These are phyloP conservation scores for Tachystola acroxantha DNA, from an alignment of 2,888 invertebrate species.

Conservation along the genomic window DNA sequence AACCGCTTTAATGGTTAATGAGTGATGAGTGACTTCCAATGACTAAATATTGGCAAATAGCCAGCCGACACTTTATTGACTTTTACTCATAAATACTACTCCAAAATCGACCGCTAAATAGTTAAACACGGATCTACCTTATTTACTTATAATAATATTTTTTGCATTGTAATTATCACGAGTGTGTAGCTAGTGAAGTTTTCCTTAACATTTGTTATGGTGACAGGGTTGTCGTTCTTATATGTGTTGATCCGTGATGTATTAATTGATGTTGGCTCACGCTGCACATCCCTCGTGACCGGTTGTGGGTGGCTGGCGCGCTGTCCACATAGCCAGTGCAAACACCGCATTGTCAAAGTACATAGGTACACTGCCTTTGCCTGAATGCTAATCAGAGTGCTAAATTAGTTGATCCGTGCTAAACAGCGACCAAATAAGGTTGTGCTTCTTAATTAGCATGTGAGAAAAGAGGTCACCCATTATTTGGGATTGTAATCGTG, in stretches of 20 bases:
- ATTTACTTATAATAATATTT: slow-evolving; percentile 21
- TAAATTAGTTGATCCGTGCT: slow-evolving; percentile 28
- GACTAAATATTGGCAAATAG: slow-evolving; percentile 55
- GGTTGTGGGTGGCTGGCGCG: slow-evolving; percentile 1
- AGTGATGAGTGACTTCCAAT: slow-evolving; percentile 47
- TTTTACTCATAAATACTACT: slow-evolving; percentile 39
- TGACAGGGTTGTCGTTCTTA: slow-evolving; percentile 27
- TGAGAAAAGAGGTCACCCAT: slow-evolving; percentile 23
- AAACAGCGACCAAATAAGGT: slow-evolving; percentile 25
- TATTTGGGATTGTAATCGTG: background rate
- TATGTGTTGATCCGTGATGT: slow-evolving; percentile 31
- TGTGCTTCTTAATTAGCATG: slow-evolving; percentile 30
- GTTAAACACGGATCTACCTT: slow-evolving; percentile 34
- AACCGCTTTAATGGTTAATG: slow-evolving; percentile 51
- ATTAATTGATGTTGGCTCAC: slow-evolving; percentile 41
- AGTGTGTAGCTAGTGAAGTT: slow-evolving; percentile 16
- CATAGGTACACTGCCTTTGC: slow-evolving; percentile 6
- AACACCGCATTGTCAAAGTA: slow-evolving; percentile 3
- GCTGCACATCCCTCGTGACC: slow-evolving; percentile 35
- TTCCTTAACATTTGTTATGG: slow-evolving; percentile 28
- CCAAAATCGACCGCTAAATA: slow-evolving; percentile 28
- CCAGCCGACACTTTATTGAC: slow-evolving; percentile 52
- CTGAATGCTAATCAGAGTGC: slow-evolving; percentile 27
- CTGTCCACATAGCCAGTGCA: slow-evolving; percentile 6
- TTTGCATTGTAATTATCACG: slow-evolving; percentile 16